Evolutionary conservation across 2,888 invertebrate species (phyloP).

Genomic region (Actias luna): DNA sequence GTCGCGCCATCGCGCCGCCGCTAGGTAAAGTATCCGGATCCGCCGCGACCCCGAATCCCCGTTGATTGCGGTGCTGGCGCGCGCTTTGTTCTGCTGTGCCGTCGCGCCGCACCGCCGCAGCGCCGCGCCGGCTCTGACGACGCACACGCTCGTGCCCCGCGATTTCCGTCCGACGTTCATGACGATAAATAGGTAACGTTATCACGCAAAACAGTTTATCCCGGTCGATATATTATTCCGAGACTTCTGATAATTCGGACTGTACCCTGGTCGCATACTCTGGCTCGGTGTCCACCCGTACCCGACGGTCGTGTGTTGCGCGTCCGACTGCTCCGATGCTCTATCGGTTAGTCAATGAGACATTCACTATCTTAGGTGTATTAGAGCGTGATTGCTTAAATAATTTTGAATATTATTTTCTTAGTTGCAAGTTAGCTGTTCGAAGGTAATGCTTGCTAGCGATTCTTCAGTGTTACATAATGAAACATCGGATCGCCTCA

Average conservation of each 20-base stretch:
- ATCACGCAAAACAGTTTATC: constrained; percentile 51
- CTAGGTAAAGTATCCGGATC: constrained; percentile 54
- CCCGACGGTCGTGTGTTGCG: constrained; percentile 70
- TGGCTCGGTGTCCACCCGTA: constrained; percentile 48
- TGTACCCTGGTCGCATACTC: constrained; percentile 40
- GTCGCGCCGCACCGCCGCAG: too few relatives aligned
- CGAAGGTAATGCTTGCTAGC: constrained; percentile 38
- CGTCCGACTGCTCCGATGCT: constrained; percentile 76
- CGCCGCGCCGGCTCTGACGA: constrained; percentile 40
- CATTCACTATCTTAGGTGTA: constrained; percentile 27
- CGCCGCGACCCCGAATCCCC: constrained; percentile 26
- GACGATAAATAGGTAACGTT: constrained; percentile 65
- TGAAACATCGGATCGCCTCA: constrained; percentile 41
- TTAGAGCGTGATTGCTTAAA: constrained; percentile 21
- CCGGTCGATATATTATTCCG: constrained; percentile 42
- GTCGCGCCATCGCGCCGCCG: too few relatives aligned
- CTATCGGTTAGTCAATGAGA: constrained; percentile 65
- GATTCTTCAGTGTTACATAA: constrained; percentile 51
- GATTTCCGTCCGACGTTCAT: constrained; percentile 47
- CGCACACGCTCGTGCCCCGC: constrained; percentile 39
- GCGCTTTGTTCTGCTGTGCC: constrained; percentile 50
- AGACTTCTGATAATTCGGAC: constrained; percentile 42
- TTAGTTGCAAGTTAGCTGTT: constrained; percentile 12
- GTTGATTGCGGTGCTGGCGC: constrained; percentile 41
- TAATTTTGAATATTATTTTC: constrained; percentile 15